phyloP scores from a whole-genome alignment of 1,140 invertebrate genomes.

The Octopus bimaculoides region DNA sequence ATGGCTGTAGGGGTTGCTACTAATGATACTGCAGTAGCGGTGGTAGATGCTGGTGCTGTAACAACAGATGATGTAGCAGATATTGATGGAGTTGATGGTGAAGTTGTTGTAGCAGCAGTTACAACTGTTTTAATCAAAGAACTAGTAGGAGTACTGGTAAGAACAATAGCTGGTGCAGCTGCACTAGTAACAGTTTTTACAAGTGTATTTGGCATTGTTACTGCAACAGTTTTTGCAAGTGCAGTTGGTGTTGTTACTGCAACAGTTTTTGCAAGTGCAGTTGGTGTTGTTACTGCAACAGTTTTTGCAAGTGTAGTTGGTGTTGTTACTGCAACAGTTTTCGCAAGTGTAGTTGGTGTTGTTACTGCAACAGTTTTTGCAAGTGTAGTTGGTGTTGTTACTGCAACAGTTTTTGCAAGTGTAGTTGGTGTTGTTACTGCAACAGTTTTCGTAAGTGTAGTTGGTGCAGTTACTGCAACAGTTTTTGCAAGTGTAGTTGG shows the following conservation, averaged over 20 bases:
- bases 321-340: background rate
- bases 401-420: constrained; percentile 21
- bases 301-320: background rate
- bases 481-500: constrained; percentile 15
- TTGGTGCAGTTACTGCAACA: background rate
- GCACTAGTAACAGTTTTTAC: too few species aligned
- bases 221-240: too few species aligned
- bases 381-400: constrained; percentile 14
- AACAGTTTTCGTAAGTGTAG: background rate
- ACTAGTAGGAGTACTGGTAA: too few species aligned
- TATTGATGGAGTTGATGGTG: background rate
- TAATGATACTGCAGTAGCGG: background rate
- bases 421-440: constrained; percentile 4
- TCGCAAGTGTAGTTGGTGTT: background rate
- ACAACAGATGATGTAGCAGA: background rate
- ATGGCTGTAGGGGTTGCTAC: background rate
- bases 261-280: too few species aligned
- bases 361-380: background rate
- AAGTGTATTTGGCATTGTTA: too few species aligned
- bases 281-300: background rate
- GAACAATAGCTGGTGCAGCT: too few species aligned
- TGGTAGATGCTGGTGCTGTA: background rate
- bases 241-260: too few species aligned
- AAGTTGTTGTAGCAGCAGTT: too few species aligned
- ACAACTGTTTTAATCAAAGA: too few species aligned